A percentile compares a stretch with the other conserved stretches of the same genome.
Conservation (phyloP, 1,140 invertebrate species). For the Vollenhovia emeryi region DNA sequence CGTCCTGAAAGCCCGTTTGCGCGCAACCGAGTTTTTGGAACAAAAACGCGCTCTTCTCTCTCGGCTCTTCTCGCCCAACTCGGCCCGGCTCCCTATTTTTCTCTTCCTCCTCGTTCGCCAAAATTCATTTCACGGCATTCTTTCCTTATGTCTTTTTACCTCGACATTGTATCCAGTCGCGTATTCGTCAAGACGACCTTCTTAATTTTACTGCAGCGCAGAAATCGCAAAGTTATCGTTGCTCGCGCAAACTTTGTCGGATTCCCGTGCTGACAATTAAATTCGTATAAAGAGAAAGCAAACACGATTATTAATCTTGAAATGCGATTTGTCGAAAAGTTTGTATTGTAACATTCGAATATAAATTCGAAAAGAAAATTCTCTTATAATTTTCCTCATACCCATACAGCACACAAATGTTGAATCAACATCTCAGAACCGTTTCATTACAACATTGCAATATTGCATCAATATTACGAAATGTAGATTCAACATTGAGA, state of each 20-base stretch:
- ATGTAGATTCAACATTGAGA: no score
- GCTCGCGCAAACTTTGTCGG: neutral
- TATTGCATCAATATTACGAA: no score
- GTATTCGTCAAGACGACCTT: conserved; percentile 6
- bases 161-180: neutral
- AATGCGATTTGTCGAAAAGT: neutral
- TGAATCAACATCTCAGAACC: no score
- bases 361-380: neutral
- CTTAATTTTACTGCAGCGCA: conserved; percentile 5
- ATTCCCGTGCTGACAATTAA: neutral
- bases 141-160: conserved; percentile 24
- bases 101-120: neutral
- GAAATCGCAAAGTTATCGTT: neutral
- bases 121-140: conserved; percentile 37
- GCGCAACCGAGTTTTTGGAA: conserved; percentile 62
- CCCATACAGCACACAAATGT: no score
- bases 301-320: conserved; percentile 6
- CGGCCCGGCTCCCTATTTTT: conserved; percentile 10
- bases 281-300: neutral
- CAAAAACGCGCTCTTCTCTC: conserved; percentile 69
- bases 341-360: neutral
- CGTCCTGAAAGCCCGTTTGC: conserved; percentile 60
- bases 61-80: neutral
- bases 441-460: no score
- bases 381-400: no score